Evolutionary conservation across 2,888 invertebrate species (phyloP).

Genomic region (Deilephila elpenor): DNA sequence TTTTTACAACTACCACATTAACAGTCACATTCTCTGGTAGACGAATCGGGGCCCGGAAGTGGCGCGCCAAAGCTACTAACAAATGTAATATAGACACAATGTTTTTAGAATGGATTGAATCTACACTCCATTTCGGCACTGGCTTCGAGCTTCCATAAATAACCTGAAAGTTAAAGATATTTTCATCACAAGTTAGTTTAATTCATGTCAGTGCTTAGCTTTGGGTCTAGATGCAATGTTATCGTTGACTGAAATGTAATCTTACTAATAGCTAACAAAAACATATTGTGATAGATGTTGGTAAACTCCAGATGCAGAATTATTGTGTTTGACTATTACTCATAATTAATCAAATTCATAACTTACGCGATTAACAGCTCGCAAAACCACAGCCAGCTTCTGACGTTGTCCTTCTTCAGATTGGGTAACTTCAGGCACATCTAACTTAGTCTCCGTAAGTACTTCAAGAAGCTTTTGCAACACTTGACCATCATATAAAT

Average conservation of each 20-base stretch:
- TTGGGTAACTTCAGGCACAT: constrained; percentile 99
- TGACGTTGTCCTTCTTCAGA: constrained; percentile 98
- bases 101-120: constrained; percentile 98
- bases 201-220: neutral
- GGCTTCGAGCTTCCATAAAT: constrained; percentile 89
- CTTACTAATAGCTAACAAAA: no score
- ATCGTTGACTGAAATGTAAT: no score
- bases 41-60: constrained; percentile 97
- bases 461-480: constrained; percentile 91
- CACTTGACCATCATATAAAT: constrained; percentile 97
- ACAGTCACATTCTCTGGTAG: constrained; percentile 98
- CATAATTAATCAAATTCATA: neutral
- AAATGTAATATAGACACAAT: constrained; percentile 97
- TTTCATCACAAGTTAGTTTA: neutral
- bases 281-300: no score
- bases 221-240: no score
- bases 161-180: constrained; percentile 73
- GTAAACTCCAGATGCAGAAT: no score
- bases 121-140: constrained; percentile 97
- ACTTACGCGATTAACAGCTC: constrained; percentile 92
- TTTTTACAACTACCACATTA: constrained; percentile 96
- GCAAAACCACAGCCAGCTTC: constrained; percentile 94
- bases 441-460: constrained; percentile 93
- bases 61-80: constrained; percentile 95
- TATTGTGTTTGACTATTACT: no score